Conservation (phyloP, 2,888 invertebrate species). For the Cheilosia urbana region DNA sequence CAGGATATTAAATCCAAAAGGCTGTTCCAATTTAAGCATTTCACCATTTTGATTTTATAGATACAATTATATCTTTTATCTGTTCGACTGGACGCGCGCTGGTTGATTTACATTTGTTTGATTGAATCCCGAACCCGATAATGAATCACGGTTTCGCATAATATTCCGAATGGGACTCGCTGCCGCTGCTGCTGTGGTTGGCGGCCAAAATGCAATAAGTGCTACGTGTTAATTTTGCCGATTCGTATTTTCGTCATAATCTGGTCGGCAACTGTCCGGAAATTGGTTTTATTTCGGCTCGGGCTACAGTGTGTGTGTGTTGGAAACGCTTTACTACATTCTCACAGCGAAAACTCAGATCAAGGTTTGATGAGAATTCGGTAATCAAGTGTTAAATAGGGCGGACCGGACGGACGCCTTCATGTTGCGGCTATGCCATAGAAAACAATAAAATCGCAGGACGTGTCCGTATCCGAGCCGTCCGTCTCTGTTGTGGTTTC, state of each 20-base stretch:
- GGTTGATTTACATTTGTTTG: constrained; percentile 49
- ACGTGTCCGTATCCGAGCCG: too few species aligned
- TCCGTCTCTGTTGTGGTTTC: too few species aligned
- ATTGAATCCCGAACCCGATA: constrained; percentile 57
- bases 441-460: too few species aligned
- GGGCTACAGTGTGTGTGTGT: too few species aligned
- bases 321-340: too few species aligned
- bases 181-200: neutral
- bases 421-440: too few species aligned
- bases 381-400: too few species aligned
- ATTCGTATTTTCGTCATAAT: constrained; percentile 61
- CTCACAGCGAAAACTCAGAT: too few species aligned
- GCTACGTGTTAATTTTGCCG: constrained; percentile 57
- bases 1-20: constrained; percentile 59
- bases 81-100: constrained; percentile 27
- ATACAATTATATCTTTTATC: constrained; percentile 36
- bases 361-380: too few species aligned
- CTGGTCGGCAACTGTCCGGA: constrained; percentile 32
- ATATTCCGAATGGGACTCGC: constrained; percentile 4
- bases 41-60: constrained; percentile 36
- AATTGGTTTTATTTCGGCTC: constrained; percentile 19
- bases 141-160: constrained; percentile 28
- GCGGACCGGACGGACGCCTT: too few species aligned
- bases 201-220: constrained; percentile 21
- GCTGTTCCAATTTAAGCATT: constrained; percentile 46